phyloP scores from a whole-genome alignment of 30 jellyfish, hydroid and myxozoan species.

The Cassiopea andromeda region DNA sequence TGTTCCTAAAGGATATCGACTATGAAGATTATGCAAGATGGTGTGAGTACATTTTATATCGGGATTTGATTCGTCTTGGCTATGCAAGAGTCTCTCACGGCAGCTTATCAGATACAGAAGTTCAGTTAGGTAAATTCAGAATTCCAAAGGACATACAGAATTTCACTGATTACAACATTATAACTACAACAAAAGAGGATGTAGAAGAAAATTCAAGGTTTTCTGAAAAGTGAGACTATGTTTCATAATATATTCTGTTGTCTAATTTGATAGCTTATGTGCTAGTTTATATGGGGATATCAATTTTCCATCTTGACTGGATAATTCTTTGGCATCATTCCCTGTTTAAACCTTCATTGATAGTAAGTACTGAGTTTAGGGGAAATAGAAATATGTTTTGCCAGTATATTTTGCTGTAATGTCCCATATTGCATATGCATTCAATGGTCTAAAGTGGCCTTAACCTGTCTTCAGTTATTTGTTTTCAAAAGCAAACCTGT shows the following conservation, averaged over 20 bases:
- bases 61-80: constrained; percentile 74
- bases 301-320: no score
- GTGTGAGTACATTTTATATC: constrained; percentile 77
- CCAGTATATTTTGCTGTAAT: no score
- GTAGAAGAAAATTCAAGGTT: constrained; percentile 47
- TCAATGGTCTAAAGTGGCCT: no score
- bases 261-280: no score
- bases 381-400: no score
- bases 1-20: constrained; percentile 60
- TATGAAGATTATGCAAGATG: constrained; percentile 71
- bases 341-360: no score
- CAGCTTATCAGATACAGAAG: constrained; percentile 69
- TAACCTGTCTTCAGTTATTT: no score
- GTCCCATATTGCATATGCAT: no score
- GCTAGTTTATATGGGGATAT: no score
- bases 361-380: no score
- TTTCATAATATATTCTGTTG: not conserved
- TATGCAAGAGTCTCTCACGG: constrained; percentile 82
- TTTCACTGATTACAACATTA: constrained; percentile 38
- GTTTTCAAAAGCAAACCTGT: no score
- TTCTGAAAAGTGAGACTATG: constrained; percentile 56
- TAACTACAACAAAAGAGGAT: constrained; percentile 58
- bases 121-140: constrained; percentile 70
- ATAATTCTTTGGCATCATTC: no score
- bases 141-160: constrained; percentile 28